These are phyloP conservation scores for Harpagus bidentatus DNA, from an alignment of 2,113 vertebrate species.

Conservation along the genomic window DNA sequence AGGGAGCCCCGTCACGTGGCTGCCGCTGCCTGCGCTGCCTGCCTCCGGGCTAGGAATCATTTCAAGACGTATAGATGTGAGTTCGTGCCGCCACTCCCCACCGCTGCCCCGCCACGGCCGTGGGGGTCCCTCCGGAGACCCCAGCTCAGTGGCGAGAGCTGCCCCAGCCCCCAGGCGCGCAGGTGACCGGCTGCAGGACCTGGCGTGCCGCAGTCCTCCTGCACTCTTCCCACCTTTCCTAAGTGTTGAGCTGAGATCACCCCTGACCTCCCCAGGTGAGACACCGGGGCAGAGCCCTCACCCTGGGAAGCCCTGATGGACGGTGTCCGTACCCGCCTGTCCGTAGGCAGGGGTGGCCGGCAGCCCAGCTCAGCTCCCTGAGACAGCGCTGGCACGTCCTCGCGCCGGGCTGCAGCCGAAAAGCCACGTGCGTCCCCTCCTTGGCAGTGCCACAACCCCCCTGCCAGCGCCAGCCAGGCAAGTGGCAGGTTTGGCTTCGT, in stretches of 20 bases:
- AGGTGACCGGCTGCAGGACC: accelerated
- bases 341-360: background rate
- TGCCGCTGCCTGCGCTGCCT: background rate
- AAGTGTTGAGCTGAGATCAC: accelerated
- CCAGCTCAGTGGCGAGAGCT: accelerated
- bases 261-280: too few relatives aligned
- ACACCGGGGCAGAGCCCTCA: background rate
- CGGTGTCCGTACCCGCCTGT: background rate
- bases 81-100: background rate
- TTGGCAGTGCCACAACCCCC: background rate
- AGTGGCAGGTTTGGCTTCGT: background rate
- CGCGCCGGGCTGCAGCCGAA: accelerated
- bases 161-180: accelerated
- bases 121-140: background rate
- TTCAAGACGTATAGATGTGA: accelerated
- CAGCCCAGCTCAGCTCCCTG: background rate
- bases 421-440: background rate
- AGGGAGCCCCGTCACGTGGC: background rate
- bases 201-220: accelerated
- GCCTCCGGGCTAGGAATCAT: too few relatives aligned
- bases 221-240: accelerated
- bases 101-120: accelerated
- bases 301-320: background rate
- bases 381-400: background rate
- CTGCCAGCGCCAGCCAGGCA: background rate